Evolutionary conservation across 1,140 invertebrate genomes (phyloP).

Genomic region (Camponotus pennsylvanicus): DNA sequence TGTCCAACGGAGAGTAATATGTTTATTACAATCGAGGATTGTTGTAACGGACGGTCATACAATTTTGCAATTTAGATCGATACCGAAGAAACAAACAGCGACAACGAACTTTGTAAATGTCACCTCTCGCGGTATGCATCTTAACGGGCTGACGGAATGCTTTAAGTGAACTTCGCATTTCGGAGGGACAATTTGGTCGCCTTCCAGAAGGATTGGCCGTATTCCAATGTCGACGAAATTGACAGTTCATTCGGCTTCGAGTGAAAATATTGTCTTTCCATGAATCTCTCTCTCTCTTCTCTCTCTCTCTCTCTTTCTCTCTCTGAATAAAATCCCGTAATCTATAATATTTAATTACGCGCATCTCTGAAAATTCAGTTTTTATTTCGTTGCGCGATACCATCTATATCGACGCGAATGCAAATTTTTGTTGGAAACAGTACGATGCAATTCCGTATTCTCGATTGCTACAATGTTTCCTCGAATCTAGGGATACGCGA

Average conservation of each 20-base stretch:
- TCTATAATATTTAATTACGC: conserved; percentile 26
- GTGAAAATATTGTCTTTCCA: conserved; percentile 65
- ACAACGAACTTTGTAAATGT: conserved; percentile 29
- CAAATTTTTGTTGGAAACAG: conserved; percentile 46
- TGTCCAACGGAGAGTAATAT: neutral
- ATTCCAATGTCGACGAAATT: conserved; percentile 82
- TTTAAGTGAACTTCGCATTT: conserved; percentile 71
- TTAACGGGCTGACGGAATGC: conserved; percentile 66
- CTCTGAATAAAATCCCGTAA: conserved; percentile 22
- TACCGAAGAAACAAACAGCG: neutral
- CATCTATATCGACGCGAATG: conserved; percentile 43
- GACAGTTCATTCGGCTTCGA: conserved; percentile 81
- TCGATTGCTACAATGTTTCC: conserved; percentile 40
- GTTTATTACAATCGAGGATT: neutral
- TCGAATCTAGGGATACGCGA: conserved; percentile 14
- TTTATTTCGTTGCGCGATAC: conserved; percentile 37
- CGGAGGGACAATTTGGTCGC: conserved; percentile 78
- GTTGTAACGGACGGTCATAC: neutral
- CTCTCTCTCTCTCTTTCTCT: conserved; percentile 3
- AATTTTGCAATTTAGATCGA: neutral
- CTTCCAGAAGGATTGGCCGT: conserved; percentile 82
- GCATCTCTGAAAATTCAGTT: conserved; percentile 15
- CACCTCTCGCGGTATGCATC: conserved; percentile 28
- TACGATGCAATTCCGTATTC: conserved; percentile 37
- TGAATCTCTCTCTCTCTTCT: conserved; percentile 9